phyloP scores from a whole-genome alignment of 2,888 invertebrate genomes.

The Dermolepida albohirtum region DNA sequence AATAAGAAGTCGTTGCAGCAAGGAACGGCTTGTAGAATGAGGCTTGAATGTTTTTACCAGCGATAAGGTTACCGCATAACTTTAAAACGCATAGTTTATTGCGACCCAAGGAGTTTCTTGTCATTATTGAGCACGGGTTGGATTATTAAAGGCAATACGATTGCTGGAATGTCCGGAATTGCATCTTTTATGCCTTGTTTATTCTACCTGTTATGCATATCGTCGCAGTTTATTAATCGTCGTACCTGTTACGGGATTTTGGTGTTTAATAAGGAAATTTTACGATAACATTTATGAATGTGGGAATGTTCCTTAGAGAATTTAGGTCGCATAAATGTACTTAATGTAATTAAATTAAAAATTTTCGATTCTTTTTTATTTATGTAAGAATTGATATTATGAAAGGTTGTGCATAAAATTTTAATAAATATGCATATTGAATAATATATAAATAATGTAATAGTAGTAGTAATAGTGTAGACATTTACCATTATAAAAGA shows the following conservation, averaged over 20 bases:
- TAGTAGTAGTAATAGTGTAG: too few species aligned
- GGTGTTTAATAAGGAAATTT: slow-evolving; percentile 25
- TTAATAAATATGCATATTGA: too few species aligned
- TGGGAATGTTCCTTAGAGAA: background rate
- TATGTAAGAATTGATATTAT: background rate
- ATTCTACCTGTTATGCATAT: slow-evolving; percentile 42
- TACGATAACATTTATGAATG: slow-evolving; percentile 12
- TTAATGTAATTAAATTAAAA: background rate
- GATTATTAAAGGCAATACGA: slow-evolving; percentile 37
- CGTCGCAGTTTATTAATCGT: slow-evolving; percentile 41
- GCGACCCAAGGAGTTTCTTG: slow-evolving; percentile 39
- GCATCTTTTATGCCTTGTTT: slow-evolving; percentile 42
- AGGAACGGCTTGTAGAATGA: slow-evolving; percentile 63
- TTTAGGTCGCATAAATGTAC: background rate
- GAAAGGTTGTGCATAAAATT: too few species aligned
- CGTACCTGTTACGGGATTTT: slow-evolving; percentile 25
- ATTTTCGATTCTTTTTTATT: background rate
- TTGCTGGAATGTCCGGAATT: slow-evolving; percentile 38
- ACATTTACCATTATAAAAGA: too few species aligned
- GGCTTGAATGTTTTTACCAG: slow-evolving; percentile 62
- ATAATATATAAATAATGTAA: too few species aligned
- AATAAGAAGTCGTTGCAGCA: slow-evolving; percentile 64
- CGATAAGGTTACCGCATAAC: slow-evolving; percentile 52
- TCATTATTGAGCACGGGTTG: slow-evolving; percentile 44
- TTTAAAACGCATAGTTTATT: slow-evolving; percentile 50